phyloP scores from a whole-genome alignment of 2,797 vertebrate genomes.

The Falco naumanni region DNA sequence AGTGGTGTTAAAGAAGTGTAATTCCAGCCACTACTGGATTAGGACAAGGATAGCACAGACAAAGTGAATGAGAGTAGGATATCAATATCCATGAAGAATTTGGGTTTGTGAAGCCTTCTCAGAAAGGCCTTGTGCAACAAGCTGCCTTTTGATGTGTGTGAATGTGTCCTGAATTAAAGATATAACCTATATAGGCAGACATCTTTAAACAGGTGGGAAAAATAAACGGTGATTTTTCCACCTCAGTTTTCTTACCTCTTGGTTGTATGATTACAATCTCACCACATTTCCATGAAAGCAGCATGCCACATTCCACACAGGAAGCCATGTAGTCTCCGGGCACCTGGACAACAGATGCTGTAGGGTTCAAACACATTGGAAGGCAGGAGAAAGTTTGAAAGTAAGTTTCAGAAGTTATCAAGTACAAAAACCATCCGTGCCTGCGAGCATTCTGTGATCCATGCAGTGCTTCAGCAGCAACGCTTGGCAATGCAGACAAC shows the following conservation, averaged over 20 bases:
- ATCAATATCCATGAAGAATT: neutral
- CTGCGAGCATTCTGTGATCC: neutral
- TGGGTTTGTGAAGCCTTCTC: neutral
- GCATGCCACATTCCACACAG: neutral
- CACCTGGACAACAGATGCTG: neutral
- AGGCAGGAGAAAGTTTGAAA: neutral
- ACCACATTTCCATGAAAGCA: neutral
- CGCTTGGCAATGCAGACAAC: neutral
- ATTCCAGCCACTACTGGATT: neutral
- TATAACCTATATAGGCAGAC: neutral
- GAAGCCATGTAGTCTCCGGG: neutral
- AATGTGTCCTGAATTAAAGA: neutral
- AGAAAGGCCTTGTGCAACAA: neutral
- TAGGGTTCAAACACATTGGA: neutral
- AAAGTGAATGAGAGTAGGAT: neutral
- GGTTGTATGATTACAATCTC: neutral
- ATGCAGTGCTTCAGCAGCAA: neutral
- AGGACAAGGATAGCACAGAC: neutral
- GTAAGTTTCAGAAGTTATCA: neutral
- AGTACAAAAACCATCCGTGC: neutral
- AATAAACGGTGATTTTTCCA: neutral
- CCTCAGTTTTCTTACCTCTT: neutral
- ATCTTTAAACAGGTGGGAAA: neutral
- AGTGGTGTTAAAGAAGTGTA: neutral
- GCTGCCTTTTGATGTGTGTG: neutral